Evolutionary conservation across 2,797 vertebrate species (phyloP).

Genomic region (Galago senegalensis): DNA sequence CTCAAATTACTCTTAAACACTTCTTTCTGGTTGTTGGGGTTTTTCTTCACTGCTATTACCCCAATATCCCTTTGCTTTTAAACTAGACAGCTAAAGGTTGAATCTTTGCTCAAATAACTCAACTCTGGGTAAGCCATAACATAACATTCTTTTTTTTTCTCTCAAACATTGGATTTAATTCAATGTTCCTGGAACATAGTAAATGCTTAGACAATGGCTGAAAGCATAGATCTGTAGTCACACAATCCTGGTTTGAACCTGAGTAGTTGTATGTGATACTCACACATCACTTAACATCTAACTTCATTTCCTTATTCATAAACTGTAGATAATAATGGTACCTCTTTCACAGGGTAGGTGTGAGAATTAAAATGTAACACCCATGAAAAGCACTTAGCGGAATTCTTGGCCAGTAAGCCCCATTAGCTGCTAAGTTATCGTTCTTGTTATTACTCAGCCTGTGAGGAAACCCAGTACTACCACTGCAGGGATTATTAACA

Average conservation of each 20-base stretch:
- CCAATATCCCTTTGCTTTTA: background rate
- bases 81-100: conserved; percentile 1
- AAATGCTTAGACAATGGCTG: background rate
- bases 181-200: background rate
- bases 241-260: conserved; percentile 8
- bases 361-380: conserved; percentile 48
- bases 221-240: conserved; percentile 3
- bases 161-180: background rate
- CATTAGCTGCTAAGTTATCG: background rate
- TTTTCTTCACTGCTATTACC: conserved; percentile 6
- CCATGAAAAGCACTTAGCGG: background rate
- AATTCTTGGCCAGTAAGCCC: background rate
- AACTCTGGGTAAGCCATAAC: background rate
- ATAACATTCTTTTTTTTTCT: background rate
- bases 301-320: background rate
- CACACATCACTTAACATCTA: background rate
- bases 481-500: background rate
- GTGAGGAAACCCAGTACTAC: background rate
- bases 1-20: conserved; percentile 19
- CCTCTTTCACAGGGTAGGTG: background rate
- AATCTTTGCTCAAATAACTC: background rate
- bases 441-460: background rate
- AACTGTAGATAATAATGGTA: conserved; percentile 28
- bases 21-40: background rate
- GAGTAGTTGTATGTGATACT: background rate